Conservation (phyloP, 2,113 vertebrate species). For the Glareola pratincola region DNA sequence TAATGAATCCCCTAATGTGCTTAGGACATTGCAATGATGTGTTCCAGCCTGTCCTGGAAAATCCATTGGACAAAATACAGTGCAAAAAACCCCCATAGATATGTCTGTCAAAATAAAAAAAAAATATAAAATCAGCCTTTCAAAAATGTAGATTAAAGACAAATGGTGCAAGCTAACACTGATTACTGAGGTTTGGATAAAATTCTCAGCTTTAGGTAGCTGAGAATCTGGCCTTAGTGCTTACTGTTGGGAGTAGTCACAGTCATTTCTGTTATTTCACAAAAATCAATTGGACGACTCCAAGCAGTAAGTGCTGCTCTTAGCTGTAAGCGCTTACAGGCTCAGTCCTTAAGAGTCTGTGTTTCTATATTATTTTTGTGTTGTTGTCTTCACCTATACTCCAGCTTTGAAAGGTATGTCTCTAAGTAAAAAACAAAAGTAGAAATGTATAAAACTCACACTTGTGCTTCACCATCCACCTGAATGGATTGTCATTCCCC, state of each 20-base stretch:
- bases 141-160: background rate
- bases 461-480: background rate
- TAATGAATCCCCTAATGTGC: background rate
- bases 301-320: background rate
- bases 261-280: background rate
- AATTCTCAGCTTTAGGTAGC: background rate
- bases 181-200: background rate
- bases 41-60: background rate
- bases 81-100: background rate
- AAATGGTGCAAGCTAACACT: background rate
- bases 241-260: background rate
- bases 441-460: background rate
- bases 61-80: background rate
- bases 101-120: background rate
- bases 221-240: background rate
- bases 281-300: background rate
- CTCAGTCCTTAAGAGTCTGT: background rate
- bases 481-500: background rate
- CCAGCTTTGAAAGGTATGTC: background rate
- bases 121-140: background rate
- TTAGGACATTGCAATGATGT: background rate
- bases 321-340: background rate
- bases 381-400: background rate
- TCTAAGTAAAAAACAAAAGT: background rate
- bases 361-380: background rate